phyloP scores from a whole-genome alignment of 2,888 invertebrate genomes.

The Phymatocera aterrima region DNA sequence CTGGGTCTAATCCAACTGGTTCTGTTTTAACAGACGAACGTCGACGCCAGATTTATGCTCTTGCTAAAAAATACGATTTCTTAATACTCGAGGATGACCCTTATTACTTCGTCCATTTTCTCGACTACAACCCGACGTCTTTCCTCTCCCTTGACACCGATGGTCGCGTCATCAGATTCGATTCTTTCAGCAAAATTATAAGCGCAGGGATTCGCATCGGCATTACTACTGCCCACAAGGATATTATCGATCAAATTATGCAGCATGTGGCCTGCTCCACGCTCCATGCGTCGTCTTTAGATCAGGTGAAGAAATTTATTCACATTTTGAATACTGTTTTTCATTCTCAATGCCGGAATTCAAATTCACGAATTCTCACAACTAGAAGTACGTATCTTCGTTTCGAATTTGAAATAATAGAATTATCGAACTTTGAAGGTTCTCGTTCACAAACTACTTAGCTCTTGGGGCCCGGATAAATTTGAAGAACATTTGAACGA shows the following conservation, averaged over 20 bases:
- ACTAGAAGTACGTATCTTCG: not conserved
- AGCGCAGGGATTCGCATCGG: slow-evolving; percentile 85
- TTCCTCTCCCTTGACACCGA: slow-evolving; percentile 85
- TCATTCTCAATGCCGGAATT: not conserved
- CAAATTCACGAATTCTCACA: not conserved
- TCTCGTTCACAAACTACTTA: slow-evolving; percentile 77
- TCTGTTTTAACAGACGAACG: slow-evolving; percentile 80
- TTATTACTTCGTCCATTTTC: slow-evolving; percentile 86
- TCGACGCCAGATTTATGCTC: slow-evolving; percentile 81
- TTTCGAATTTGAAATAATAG: not conserved
- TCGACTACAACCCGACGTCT: slow-evolving; percentile 78
- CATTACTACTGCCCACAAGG: slow-evolving; percentile 83
- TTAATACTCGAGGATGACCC: slow-evolving; percentile 89
- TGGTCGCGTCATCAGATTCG: slow-evolving; percentile 85
- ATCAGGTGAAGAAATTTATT: slow-evolving; percentile 77
- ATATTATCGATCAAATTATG: slow-evolving; percentile 79
- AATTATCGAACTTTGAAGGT: slow-evolving; percentile 73
- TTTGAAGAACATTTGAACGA: slow-evolving; percentile 78
- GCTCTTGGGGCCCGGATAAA: slow-evolving; percentile 78
- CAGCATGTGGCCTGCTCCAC: slow-evolving; percentile 82
- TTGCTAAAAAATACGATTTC: slow-evolving; percentile 85
- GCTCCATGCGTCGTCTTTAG: slow-evolving; percentile 79
- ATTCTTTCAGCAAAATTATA: slow-evolving; percentile 87
- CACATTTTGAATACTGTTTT: not conserved
- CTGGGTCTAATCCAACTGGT: slow-evolving; percentile 87